phyloP scores from a whole-genome alignment of 2,888 invertebrate genomes.

The Neria commutata region DNA sequence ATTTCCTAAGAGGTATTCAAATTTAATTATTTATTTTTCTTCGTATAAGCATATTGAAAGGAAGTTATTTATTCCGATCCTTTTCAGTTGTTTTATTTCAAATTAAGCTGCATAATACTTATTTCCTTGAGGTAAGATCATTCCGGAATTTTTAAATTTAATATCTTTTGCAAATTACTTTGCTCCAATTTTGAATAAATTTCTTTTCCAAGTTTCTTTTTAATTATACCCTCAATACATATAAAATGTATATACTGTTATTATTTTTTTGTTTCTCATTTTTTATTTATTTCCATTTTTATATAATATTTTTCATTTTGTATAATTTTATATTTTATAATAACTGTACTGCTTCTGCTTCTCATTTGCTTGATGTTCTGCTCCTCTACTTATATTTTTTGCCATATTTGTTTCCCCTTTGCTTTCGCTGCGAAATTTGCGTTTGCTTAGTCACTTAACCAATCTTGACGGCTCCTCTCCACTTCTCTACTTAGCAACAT shows the following conservation, averaged over 20 bases:
- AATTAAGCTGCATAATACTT: too few relatives aligned
- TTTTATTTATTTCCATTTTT: not conserved
- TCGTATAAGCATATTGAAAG: too few relatives aligned
- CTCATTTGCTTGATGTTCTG: not conserved
- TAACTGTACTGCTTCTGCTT: slow-evolving; percentile 15
- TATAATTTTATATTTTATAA: slow-evolving; percentile 19
- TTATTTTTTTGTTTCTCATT: slow-evolving; percentile 8
- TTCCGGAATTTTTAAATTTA: too few relatives aligned
- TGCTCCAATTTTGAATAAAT: slow-evolving; percentile 14
- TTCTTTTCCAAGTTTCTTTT: slow-evolving; percentile 28
- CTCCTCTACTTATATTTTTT: not conserved
- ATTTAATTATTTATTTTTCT: too few relatives aligned
- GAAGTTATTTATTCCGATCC: too few relatives aligned
- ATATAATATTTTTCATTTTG: not conserved
- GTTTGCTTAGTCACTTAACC: not conserved
- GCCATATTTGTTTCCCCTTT: not conserved
- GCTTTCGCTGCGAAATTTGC: not conserved
- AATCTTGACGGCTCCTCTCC: too few relatives aligned
- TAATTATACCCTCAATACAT: slow-evolving; percentile 2
- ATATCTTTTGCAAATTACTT: not conserved
- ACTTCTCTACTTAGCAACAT: too few relatives aligned
- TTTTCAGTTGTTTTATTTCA: too few relatives aligned
- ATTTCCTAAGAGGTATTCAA: too few relatives aligned
- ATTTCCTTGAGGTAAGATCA: too few relatives aligned
- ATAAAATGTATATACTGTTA: not conserved